These are phyloP conservation scores for Biston stratarius DNA, from an alignment of 2,888 invertebrate species.

Conservation along the genomic window DNA sequence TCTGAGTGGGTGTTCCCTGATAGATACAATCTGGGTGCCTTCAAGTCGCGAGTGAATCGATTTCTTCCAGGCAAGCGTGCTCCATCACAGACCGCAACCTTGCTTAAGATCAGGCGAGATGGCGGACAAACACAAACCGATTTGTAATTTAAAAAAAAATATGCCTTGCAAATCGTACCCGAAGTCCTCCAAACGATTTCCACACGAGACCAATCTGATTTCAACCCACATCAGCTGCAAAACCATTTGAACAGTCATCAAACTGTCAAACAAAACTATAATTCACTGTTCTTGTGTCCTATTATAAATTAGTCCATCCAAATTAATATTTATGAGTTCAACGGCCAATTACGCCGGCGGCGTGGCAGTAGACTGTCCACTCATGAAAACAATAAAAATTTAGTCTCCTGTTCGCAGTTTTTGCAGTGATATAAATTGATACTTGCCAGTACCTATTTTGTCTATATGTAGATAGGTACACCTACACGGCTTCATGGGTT, in stretches of 20 bases:
- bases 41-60: no score
- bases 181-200: conserved; percentile 14
- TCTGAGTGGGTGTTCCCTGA: no score
- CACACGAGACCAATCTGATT: conserved; percentile 22
- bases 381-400: conserved; percentile 18
- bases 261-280: conserved; percentile 25
- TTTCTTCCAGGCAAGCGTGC: no score
- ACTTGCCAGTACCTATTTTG: conserved; percentile 33
- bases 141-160: no score
- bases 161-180: background rate
- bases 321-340: conserved; percentile 45
- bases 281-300: conserved; percentile 35
- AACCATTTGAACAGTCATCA: conserved; percentile 35
- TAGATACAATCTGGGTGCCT: no score
- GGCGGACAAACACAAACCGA: no score
- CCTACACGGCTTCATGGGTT: no score
- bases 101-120: no score
- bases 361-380: conserved; percentile 16
- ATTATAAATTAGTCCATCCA: conserved; percentile 38
- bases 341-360: conserved; percentile 40
- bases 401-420: conserved; percentile 13
- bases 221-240: conserved; percentile 22
- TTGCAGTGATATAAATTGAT: conserved; percentile 35
- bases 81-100: no score
- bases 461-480: conserved; percentile 27